A percentile compares a stretch with the other conserved stretches of the same genome.
Conservation (phyloP, 92 coral and sea anemone species). For the Epizoanthus illoricatus region DNA sequence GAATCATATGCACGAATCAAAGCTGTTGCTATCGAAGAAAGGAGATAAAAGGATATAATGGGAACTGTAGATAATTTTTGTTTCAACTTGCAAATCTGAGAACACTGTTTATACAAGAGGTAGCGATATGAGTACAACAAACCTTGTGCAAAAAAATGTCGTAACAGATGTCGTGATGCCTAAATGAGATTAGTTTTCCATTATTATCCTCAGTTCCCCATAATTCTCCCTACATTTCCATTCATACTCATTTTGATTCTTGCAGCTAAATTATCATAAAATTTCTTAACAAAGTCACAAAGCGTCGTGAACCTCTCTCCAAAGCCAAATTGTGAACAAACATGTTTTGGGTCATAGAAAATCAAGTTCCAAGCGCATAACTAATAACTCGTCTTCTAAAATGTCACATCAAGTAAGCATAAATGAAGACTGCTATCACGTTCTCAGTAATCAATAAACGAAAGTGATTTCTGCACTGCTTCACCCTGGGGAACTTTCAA, state of each 20-base stretch:
- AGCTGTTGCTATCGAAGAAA: neutral
- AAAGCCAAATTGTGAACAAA: too few species aligned
- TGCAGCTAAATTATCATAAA: too few species aligned
- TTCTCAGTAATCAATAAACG: slow-evolving; percentile 60
- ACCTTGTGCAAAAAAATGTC: too few species aligned
- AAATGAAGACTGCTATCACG: neutral
- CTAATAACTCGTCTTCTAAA: neutral
- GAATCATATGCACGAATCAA: too few species aligned
- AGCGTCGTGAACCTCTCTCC: too few species aligned
- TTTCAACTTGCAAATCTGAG: neutral
- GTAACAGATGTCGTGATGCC: neutral
- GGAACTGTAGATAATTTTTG: neutral
- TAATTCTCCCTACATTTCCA: too few species aligned
- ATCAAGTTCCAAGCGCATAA: neutral
- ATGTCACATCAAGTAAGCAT: neutral
- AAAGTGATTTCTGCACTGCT: slow-evolving; percentile 55
- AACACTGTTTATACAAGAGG: neutral
- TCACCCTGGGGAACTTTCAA: slow-evolving; percentile 56
- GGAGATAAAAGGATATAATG: neutral
- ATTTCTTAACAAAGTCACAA: too few species aligned
- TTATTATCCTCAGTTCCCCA: too few species aligned
- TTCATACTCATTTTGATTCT: too few species aligned
- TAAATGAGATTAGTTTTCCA: neutral
- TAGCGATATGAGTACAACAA: neutral
- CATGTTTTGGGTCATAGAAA: neutral